Evolutionary conservation across 2,888 invertebrate species (phyloP).

Genomic region (Crossocerus cetratus): DNA sequence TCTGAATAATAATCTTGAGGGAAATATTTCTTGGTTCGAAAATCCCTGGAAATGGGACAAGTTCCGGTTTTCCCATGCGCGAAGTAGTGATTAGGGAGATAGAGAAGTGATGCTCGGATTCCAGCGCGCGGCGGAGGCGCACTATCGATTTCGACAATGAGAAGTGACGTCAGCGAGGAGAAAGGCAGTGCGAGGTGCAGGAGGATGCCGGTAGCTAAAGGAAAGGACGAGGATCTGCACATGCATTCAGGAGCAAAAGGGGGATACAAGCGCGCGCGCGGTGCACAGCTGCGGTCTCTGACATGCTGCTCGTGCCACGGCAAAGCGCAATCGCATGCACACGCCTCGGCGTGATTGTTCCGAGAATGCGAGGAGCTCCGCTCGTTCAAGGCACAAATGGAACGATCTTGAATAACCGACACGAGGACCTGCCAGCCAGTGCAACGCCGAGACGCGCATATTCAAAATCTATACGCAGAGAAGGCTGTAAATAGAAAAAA

Average conservation of each 20-base stretch:
- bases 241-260: slow-evolving; percentile 47
- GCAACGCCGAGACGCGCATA: too few species aligned
- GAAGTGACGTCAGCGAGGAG: slow-evolving; percentile 28
- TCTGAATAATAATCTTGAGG: too few species aligned
- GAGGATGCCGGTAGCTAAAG: slow-evolving; percentile 47
- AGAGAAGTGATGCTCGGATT: not conserved
- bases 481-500: too few species aligned
- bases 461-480: too few species aligned
- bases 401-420: slow-evolving; percentile 33
- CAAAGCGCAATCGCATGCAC: slow-evolving; percentile 58
- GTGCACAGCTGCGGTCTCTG: slow-evolving; percentile 59
- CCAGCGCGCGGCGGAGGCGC: slow-evolving; percentile 8
- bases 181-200: slow-evolving; percentile 33
- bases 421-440: slow-evolving; percentile 18
- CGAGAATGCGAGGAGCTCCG: slow-evolving; percentile 53
- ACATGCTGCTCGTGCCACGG: slow-evolving; percentile 64
- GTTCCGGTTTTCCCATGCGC: too few species aligned
- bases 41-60: too few species aligned
- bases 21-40: too few species aligned
- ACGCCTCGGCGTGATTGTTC: slow-evolving; percentile 68
- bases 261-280: slow-evolving; percentile 25
- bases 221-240: slow-evolving; percentile 42
- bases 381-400: slow-evolving; percentile 24
- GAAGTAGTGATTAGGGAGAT: too few species aligned
- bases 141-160: slow-evolving; percentile 32